Evolutionary conservation across 2,888 invertebrate species (phyloP).

Genomic region (Drosophila emarginata): DNA sequence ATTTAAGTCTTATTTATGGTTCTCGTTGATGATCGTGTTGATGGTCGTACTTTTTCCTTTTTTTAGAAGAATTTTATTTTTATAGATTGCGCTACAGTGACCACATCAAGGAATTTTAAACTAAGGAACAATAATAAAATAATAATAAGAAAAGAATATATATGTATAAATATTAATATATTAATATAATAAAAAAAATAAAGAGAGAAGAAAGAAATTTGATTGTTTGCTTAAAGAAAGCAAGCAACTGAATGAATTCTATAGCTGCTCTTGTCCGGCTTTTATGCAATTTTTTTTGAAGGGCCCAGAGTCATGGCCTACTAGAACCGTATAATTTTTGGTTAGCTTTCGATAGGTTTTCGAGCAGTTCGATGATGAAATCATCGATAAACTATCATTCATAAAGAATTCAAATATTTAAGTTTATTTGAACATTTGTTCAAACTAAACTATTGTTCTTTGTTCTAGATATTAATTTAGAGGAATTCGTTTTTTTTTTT

Average conservation of each 20-base stretch:
- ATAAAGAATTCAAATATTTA: background rate
- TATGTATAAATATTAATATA: too few species aligned
- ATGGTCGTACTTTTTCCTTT: conserved; percentile 63
- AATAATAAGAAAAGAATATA: background rate
- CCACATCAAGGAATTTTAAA: conserved; percentile 38
- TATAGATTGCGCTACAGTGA: conserved; percentile 37
- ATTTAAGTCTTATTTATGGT: conserved; percentile 80
- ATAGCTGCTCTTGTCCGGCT: background rate
- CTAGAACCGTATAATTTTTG: background rate
- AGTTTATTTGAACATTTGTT: background rate
- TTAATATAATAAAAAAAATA: too few species aligned
- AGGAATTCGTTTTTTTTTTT: too few species aligned
- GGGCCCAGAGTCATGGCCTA: background rate
- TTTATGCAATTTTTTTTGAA: background rate
- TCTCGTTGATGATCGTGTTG: conserved; percentile 79
- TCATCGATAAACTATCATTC: background rate
- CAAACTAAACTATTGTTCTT: background rate
- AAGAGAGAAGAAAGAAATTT: background rate
- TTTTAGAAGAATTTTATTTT: conserved; percentile 43
- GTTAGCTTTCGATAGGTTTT: background rate
- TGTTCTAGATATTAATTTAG: background rate
- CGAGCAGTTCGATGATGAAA: too few species aligned
- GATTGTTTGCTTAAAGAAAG: background rate
- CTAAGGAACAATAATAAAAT: background rate
- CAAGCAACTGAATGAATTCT: background rate